Percentiles rank a stretch among this genome's conserved stretches.
phyloP scores from a whole-genome alignment of 1,140 invertebrate genomes.

The Acromyrmex charruanus region DNA sequence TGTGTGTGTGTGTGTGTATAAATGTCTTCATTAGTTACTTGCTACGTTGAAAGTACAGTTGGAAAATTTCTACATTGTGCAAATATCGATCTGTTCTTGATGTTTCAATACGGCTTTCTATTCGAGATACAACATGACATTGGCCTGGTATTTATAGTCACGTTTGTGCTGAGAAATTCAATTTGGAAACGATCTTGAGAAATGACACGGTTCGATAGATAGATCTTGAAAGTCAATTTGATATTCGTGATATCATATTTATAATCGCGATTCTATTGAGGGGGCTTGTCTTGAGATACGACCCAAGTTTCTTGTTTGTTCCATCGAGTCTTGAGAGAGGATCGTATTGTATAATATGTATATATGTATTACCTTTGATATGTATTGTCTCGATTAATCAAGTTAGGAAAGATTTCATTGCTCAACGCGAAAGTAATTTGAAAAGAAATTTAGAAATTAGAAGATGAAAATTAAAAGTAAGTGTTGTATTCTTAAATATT shows the following conservation, averaged over 20 bases:
- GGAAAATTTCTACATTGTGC: slow-evolving; percentile 12
- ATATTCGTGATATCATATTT: slow-evolving; percentile 36
- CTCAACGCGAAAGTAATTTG: background rate
- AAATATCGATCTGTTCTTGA: slow-evolving; percentile 30
- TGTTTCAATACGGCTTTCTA: slow-evolving; percentile 1
- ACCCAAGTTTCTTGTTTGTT: background rate
- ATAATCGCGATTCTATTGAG: slow-evolving; percentile 30
- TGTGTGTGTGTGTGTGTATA: too few relatives aligned
- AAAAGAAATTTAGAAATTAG: background rate
- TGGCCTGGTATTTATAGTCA: slow-evolving; percentile 15
- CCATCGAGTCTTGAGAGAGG: background rate
- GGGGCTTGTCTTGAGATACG: background rate
- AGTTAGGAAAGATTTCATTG: background rate
- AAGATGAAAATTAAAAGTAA: background rate
- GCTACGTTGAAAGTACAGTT: background rate
- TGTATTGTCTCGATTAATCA: background rate
- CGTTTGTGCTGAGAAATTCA: slow-evolving; percentile 2
- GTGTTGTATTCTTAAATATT: too few relatives aligned
- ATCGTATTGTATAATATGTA: background rate
- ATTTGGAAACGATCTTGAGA: slow-evolving; percentile 21
- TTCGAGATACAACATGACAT: background rate
- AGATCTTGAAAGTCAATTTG: slow-evolving; percentile 43
- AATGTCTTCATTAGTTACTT: background rate
- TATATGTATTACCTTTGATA: background rate
- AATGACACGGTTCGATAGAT: slow-evolving; percentile 29